Evolutionary conservation across 1,140 invertebrate genomes (phyloP), one percentile per base, ranked within the genome.

Genomic region (Ganaspis sp.): DNA sequence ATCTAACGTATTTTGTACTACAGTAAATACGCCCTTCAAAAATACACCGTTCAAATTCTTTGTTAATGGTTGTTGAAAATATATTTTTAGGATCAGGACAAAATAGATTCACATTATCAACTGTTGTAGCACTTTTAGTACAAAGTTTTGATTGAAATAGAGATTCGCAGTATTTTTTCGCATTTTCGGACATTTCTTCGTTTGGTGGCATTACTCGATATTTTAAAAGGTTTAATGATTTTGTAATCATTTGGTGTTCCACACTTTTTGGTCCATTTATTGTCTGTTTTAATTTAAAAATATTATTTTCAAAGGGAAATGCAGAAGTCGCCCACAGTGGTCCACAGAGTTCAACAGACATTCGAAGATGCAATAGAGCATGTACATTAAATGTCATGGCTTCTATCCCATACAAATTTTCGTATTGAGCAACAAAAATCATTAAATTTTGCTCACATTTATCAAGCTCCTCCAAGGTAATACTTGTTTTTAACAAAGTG

Each of bases 221-320:
- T 12, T 40, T 40, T 40, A 40, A 40, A 69, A 54, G 40, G 17
- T 49, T 26, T 17, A 77, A 6, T 70, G 23, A 53, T 71, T 73
- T 73, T 19, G 38, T 75, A 17, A 54, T 38, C 15, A 82, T 82
- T 75, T 82, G 80, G 11, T 74, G 9, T 23, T 64, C 23, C 6
- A 82, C 75, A n/a, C 69, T 70, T 71, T 75, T 79, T n/a, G 80
- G 73, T n/a, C 75, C 77, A 54, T 49, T 53, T 9, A 79, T 73
- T 40, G 70, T 70, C 45, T 76, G 54, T 75, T 82, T 79, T 12
- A 77, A 75, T 5, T 45, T 58, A 19, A 45, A 70, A 15, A 78
- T 81, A 34, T 38, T 73, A 15, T 64, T 71, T 75, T 74, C 73
- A 42, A 74, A 74, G 23, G 37, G 34, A 45, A 74, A 74, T 9